Evolutionary conservation across 2,888 invertebrate genomes (phyloP).

Genomic region (Tinea pellionella): DNA sequence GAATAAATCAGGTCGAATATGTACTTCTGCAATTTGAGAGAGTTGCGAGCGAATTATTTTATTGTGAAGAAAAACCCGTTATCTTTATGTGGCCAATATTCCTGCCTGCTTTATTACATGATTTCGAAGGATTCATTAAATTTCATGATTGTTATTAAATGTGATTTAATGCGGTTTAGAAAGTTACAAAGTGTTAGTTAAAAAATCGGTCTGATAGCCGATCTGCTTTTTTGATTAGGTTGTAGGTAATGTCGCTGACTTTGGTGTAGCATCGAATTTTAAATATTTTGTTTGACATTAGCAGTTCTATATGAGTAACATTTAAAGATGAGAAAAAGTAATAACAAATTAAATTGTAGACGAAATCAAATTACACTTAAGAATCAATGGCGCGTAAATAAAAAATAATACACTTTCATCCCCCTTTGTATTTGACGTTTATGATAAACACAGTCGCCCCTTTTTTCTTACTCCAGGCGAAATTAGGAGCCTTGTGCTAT

Average conservation of each 20-base stretch:
- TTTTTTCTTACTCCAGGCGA: constrained; percentile 26
- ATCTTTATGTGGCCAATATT: constrained; percentile 15
- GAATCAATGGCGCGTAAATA: constrained; percentile 3
- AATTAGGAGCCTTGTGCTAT: constrained; percentile 54
- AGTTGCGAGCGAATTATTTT: constrained; percentile 15
- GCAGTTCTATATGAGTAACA: too few relatives aligned
- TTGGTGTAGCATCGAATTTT: too few relatives aligned
- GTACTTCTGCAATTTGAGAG: not conserved
- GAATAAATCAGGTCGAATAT: too few relatives aligned
- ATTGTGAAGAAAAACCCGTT: constrained; percentile 14
- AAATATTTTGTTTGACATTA: too few relatives aligned
- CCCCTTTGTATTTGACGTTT: constrained; percentile 5
- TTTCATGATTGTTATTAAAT: not conserved
- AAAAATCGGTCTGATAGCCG: too few relatives aligned
- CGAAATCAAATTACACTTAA: not conserved
- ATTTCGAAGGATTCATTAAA: constrained; percentile 10
- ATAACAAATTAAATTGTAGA: not conserved
- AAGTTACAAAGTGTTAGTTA: too few relatives aligned
- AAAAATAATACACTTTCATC: constrained; percentile 4
- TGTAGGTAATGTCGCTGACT: too few relatives aligned
- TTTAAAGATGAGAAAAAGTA: too few relatives aligned
- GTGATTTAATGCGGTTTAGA: too few relatives aligned
- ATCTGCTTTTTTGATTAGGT: too few relatives aligned
- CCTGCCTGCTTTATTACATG: constrained; percentile 6
- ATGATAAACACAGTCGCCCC: not conserved